A percentile compares a stretch with the other conserved stretches of the same genome.
These are phyloP conservation scores for Rhaphigaster nebulosa DNA, from an alignment of 2,888 invertebrate species.

Conservation along the genomic window DNA sequence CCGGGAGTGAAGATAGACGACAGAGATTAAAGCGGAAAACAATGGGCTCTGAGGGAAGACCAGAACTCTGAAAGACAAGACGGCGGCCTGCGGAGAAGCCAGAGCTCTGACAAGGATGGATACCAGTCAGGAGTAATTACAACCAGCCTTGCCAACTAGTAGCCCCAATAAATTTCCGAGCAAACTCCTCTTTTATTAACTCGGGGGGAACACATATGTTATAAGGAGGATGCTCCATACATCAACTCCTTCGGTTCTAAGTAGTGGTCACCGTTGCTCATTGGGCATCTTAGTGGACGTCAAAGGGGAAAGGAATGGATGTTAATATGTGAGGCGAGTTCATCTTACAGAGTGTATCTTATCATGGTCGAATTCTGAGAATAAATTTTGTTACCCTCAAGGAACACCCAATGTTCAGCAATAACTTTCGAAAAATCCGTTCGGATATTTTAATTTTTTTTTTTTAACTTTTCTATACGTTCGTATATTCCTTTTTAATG, in stretches of 20 bases:
- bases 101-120: not conserved
- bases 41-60: constrained; percentile 18
- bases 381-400: too few relatives aligned
- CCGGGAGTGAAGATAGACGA: not conserved
- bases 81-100: constrained; percentile 18
- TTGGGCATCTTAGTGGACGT: not conserved
- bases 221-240: not conserved
- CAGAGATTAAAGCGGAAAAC: not conserved
- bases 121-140: constrained; percentile 46
- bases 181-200: constrained; percentile 43
- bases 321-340: not conserved
- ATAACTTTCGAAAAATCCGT: too few relatives aligned
- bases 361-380: too few relatives aligned
- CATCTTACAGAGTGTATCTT: not conserved
- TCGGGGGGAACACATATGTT: constrained; percentile 45
- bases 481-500: too few relatives aligned
- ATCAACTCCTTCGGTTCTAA: not conserved
- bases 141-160: not conserved
- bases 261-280: not conserved
- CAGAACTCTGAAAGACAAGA: not conserved
- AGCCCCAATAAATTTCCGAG: constrained; percentile 1
- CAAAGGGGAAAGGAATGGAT: not conserved
- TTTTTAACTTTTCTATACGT: too few relatives aligned
- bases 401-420: too few relatives aligned
- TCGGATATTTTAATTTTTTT: too few relatives aligned